Base-by-base conservation (phyloP, 2,888 invertebrate species). In the Lordiphosa andalusiaca region DNA sequence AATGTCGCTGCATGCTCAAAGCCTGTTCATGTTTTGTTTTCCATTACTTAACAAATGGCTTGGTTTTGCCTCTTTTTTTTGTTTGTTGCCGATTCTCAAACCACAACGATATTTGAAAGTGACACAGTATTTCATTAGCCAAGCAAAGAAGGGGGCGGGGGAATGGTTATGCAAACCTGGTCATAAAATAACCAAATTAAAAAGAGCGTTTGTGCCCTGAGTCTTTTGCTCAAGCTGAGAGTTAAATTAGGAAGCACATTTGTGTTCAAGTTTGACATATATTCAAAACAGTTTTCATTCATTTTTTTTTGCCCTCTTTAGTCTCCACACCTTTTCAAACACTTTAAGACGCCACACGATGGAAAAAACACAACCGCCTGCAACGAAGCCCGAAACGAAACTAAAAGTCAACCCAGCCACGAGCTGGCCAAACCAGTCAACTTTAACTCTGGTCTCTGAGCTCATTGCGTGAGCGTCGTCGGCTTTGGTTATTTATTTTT, bases 171-270 rank as follows among this genome's bases (percentile, higher is more conserved):
- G 70, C 59, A 73, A 70, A 35, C 70, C n/a, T 35, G 49, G 47
- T 40, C 38, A 63, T 25, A 12, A 9, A 25, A 12, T 1, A 4
- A 2, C 25, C n/a, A 5, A n/a, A 36, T 35, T 35, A 37, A 25
- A 53, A 36, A 60, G 68, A n/a, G n/a, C n/a, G 84, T 76, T 84
- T 84, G 81, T 81, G 67, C 16, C 77, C 56, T 73, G 62, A 73
- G 67, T 80, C 84, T 71, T 81, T 76, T 56, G 71, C 30, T 7
- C 2, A 30, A 30, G 7, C 30, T 7, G 7, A 7, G 30, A 30
- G 7, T 7, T 30, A 30, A 2, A 7, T 3, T 30, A 0, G 7
- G 6, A 6, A 6, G 30, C 30, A 23, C 23, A 6, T 68, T 35
- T 16, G 51, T 63, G 41, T 33, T 54, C 56, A 56, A 39, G 21